Evolutionary conservation across 2,113 vertebrate genomes (phyloP).

Genomic region (Picathartes gymnocephalus): DNA sequence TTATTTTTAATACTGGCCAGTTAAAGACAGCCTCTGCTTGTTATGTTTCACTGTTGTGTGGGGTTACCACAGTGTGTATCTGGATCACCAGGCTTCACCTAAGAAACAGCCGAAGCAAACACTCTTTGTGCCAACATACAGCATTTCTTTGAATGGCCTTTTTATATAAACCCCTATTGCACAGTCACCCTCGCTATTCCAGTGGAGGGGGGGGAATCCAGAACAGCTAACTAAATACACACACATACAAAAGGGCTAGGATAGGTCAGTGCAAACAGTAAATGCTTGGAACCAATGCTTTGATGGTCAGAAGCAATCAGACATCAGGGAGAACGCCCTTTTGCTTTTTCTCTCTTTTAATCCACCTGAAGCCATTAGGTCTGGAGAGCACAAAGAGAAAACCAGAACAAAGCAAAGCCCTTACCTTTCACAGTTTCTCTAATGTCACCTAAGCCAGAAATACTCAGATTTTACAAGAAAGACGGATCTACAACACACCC

Average conservation of each 20-base stretch:
- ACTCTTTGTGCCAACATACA: not conserved
- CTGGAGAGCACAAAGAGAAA: not conserved
- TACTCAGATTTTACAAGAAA: not conserved
- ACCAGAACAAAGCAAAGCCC: not conserved
- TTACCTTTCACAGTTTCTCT: not conserved
- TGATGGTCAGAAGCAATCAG: not conserved
- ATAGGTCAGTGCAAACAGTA: not conserved
- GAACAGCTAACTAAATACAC: not conserved
- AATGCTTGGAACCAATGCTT: not conserved
- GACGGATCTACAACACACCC: rapidly evolving
- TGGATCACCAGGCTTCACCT: not conserved
- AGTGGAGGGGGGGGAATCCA: not conserved
- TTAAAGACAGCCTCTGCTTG: not conserved
- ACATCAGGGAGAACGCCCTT: not conserved
- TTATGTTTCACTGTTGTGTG: not conserved
- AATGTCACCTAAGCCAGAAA: not conserved
- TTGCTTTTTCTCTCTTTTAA: not conserved
- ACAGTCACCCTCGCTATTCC: not conserved
- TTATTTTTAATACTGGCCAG: not conserved
- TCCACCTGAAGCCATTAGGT: not conserved
- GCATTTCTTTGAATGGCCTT: not conserved
- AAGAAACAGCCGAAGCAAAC: not conserved
- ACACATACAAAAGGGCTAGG: not conserved
- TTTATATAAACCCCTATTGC: not conserved
- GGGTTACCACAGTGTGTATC: not conserved